Conservation (phyloP, 2,888 invertebrate species). For the Lampropteryx suffumata region DNA sequence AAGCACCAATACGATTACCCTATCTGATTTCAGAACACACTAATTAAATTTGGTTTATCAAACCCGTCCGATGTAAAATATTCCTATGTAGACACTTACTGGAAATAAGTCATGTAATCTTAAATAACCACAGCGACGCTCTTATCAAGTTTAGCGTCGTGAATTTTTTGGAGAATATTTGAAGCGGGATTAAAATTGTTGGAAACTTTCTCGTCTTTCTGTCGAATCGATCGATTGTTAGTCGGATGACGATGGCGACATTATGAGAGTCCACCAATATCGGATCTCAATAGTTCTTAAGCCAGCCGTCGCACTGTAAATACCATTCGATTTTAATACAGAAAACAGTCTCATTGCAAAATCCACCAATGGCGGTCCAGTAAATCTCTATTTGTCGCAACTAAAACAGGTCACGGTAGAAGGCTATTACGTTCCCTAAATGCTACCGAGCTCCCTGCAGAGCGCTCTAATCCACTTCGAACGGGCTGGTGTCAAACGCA, state of each 20-base stretch:
- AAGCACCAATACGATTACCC: conserved; percentile 52
- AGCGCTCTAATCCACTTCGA: conserved; percentile 80
- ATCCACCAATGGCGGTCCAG: conserved; percentile 71
- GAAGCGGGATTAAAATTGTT: conserved; percentile 69
- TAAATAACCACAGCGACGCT: conserved; percentile 18
- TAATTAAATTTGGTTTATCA: conserved; percentile 38
- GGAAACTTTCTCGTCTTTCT: conserved; percentile 61
- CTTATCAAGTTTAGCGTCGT: conserved; percentile 43
- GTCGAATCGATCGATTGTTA: conserved; percentile 62
- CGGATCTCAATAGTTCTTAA: conserved; percentile 45
- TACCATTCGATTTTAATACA: conserved; percentile 74
- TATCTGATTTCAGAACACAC: conserved; percentile 45
- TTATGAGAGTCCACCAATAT: conserved; percentile 48
- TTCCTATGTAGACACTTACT: conserved; percentile 18
- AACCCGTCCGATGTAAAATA: conserved; percentile 3
- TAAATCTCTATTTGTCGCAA: conserved; percentile 83
- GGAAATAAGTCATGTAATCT: conserved; percentile 28
- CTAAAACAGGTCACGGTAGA: conserved; percentile 81
- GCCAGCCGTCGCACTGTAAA: conserved; percentile 68
- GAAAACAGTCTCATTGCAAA: conserved; percentile 63
- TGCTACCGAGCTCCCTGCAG: conserved; percentile 79
- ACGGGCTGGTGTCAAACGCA: conserved; percentile 82
- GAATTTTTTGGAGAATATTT: conserved; percentile 62
- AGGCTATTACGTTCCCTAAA: conserved; percentile 81
- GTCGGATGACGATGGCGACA: conserved; percentile 46